Conservation (phyloP, 35 echinoderm and acorn worm species). For the Ophiothrix spiculata region DNA sequence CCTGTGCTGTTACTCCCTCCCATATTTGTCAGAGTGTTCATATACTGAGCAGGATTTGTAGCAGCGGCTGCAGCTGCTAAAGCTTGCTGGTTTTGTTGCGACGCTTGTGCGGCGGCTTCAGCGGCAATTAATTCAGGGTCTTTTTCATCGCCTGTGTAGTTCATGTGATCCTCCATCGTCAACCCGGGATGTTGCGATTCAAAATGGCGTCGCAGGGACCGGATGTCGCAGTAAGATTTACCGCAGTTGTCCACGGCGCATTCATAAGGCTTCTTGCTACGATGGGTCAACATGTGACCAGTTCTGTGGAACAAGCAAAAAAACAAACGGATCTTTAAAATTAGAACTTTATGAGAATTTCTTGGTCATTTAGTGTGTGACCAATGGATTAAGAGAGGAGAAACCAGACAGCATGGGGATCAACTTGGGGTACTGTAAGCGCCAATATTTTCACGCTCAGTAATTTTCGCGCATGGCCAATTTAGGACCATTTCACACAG, state of each 20-base stretch:
- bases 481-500: no score
- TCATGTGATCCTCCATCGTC: slow-evolving; percentile 96
- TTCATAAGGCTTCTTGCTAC: slow-evolving; percentile 95
- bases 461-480: no score
- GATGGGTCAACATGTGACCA: slow-evolving; percentile 96
- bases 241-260: slow-evolving; percentile 82
- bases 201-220: slow-evolving; percentile 84
- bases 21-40: neutral
- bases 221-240: slow-evolving; percentile 96
- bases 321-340: no score
- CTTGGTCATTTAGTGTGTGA: no score
- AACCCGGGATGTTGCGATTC: slow-evolving; percentile 91
- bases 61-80: slow-evolving; percentile 6
- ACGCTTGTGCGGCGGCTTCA: slow-evolving; percentile 70
- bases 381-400: no score
- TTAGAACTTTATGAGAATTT: no score
- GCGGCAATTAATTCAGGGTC: slow-evolving; percentile 79
- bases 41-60: neutral
- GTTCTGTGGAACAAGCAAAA: slow-evolving; percentile 47
- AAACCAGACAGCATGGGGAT: no score
- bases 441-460: no score
- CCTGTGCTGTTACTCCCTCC: neutral
- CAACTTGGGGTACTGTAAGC: no score
- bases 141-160: slow-evolving; percentile 91
- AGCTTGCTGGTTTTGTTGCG: slow-evolving; percentile 36